Percentiles rank a stretch among this genome's conserved stretches.
Conservation (phyloP, 2,113 vertebrate species). For the Nettapus auritus region DNA sequence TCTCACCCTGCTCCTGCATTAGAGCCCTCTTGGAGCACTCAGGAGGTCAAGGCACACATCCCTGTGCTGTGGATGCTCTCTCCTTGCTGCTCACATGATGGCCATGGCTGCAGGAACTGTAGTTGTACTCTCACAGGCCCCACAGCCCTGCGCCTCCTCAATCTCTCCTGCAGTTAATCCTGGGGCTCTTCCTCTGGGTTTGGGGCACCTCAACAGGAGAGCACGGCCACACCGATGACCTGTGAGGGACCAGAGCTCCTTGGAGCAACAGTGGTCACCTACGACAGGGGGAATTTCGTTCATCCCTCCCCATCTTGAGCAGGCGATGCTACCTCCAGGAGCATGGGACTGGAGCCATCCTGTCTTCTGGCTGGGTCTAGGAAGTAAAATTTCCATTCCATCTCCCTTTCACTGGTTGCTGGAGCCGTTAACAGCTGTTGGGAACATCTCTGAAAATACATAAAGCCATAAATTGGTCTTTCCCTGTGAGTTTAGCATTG, state of each 20-base stretch:
- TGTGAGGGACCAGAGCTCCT: neutral
- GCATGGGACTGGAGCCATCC: accelerated
- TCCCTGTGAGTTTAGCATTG: neutral
- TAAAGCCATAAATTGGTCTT: neutral
- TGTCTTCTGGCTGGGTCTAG: neutral
- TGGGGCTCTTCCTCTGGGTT: neutral
- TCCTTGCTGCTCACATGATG: neutral
- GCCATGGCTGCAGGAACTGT: neutral
- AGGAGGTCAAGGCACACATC: neutral
- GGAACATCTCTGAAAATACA: slow-evolving; percentile 13
- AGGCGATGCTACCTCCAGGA: neutral
- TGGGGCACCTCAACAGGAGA: neutral
- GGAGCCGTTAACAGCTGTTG: neutral
- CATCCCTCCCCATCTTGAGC: neutral
- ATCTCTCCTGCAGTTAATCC: neutral
- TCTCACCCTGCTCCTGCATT: neutral
- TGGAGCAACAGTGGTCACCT: accelerated
- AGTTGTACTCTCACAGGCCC: neutral
- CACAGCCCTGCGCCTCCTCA: neutral
- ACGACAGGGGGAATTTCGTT: neutral
- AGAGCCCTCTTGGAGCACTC: neutral
- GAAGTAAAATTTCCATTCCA: neutral
- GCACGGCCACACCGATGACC: neutral
- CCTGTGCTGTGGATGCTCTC: neutral
- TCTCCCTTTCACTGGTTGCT: neutral